These are phyloP conservation scores for Oxyteleia sp. DNA, from an alignment of 2,888 invertebrate genomes.

Conservation along the genomic window DNA sequence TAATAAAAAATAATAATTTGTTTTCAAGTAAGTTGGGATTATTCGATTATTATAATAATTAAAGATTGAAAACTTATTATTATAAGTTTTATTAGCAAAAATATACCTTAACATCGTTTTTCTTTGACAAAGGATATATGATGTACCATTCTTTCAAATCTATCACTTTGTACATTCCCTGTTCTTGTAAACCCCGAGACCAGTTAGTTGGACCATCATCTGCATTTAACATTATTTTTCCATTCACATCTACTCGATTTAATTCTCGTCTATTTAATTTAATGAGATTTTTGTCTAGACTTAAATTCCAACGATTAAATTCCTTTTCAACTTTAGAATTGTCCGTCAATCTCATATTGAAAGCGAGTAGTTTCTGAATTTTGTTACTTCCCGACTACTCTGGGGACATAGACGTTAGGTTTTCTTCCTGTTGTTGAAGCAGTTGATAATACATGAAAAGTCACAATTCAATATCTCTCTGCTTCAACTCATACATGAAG, in stretches of 20 bases:
- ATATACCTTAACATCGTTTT: no score
- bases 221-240: slow-evolving; percentile 93
- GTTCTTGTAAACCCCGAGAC: slow-evolving; percentile 87
- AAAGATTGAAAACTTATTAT: no score
- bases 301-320: slow-evolving; percentile 91
- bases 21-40: slow-evolving; percentile 57
- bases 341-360: no score
- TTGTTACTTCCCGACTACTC: no score
- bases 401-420: no score
- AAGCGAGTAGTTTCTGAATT: no score
- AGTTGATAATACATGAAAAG: no score
- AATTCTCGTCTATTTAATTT: slow-evolving; percentile 89
- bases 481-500: no score
- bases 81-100: no score
- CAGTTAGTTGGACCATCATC: slow-evolving; percentile 91
- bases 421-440: no score
- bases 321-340: slow-evolving; percentile 84
- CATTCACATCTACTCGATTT: slow-evolving; percentile 85
- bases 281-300: slow-evolving; percentile 90
- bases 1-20: slow-evolving; percentile 90
- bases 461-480: no score
- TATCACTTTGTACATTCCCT: slow-evolving; percentile 84
- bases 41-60: neutral
- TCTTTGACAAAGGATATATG: no score
- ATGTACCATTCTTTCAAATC: slow-evolving; percentile 86